Conservation (phyloP, 1,140 invertebrate genomes). For the Pristionchus pacificus region DNA sequence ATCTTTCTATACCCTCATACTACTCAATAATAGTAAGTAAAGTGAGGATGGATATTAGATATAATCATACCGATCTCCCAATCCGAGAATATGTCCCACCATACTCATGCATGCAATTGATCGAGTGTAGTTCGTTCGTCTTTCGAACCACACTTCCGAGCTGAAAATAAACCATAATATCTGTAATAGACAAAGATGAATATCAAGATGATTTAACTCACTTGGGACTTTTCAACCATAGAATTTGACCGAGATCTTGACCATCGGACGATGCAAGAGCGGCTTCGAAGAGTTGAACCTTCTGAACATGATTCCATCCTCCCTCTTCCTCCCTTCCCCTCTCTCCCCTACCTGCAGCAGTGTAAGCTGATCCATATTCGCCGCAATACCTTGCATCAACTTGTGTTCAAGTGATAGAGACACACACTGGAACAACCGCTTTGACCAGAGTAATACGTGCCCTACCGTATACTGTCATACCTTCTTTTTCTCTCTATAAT, state of each 20-base stretch:
- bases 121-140: slow-evolving; percentile 93
- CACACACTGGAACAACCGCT: background rate
- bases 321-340: background rate
- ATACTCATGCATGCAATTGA: slow-evolving; percentile 99
- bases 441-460: too few species aligned
- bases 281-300: slow-evolving; percentile 88
- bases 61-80: slow-evolving; percentile 69
- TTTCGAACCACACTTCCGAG: slow-evolving; percentile 84
- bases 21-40: too few species aligned
- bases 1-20: too few species aligned
- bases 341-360: background rate
- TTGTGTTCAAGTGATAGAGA: background rate
- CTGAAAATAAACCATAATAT: slow-evolving; percentile 15
- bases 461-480: background rate
- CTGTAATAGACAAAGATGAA: background rate
- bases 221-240: slow-evolving; percentile 96
- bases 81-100: slow-evolving; percentile 80
- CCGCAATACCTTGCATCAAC: background rate
- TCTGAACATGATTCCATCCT: background rate
- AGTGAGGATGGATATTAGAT: too few species aligned
- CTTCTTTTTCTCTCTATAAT: slow-evolving; percentile 90
- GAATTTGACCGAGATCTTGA: slow-evolving; percentile 84
- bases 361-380: background rate
- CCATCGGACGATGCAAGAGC: slow-evolving; percentile 88
- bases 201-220: slow-evolving; percentile 21